These are phyloP conservation scores for Camarhynchus parvulus DNA, from an alignment of 2,113 vertebrate species.

Conservation along the genomic window DNA sequence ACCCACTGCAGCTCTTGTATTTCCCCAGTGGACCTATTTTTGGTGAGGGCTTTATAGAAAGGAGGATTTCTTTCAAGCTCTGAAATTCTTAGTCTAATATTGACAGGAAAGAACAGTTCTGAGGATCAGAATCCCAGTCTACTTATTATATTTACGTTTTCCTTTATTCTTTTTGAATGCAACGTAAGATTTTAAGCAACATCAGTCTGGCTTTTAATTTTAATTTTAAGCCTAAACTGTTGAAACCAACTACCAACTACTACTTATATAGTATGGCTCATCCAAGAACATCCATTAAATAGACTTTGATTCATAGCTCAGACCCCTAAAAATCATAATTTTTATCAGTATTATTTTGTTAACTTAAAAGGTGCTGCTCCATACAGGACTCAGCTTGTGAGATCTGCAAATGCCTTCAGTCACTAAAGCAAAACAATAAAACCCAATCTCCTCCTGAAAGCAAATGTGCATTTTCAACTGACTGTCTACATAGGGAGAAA, in stretches of 20 bases:
- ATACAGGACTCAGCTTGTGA: background rate
- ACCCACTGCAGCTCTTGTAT: background rate
- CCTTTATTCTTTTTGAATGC: background rate
- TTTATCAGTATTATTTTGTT: background rate
- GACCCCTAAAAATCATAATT: background rate
- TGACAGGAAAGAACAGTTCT: background rate
- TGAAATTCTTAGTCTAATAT: background rate
- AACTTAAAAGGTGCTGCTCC: background rate
- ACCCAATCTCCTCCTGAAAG: background rate
- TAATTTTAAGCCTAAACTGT: background rate
- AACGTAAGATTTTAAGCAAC: background rate
- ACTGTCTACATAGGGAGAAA: background rate
- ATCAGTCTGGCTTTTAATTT: background rate
- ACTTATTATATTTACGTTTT: background rate
- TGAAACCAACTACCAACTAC: background rate
- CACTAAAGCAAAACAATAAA: background rate
- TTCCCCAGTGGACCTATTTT: background rate
- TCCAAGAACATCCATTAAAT: background rate
- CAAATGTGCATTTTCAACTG: background rate
- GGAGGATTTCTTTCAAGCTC: background rate
- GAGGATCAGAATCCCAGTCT: background rate
- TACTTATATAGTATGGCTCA: background rate
- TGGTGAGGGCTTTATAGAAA: background rate
- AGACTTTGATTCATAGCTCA: background rate
- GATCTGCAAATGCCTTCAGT: background rate